phyloP scores from a whole-genome alignment of 2,888 invertebrate genomes.

The Unio delphinus region DNA sequence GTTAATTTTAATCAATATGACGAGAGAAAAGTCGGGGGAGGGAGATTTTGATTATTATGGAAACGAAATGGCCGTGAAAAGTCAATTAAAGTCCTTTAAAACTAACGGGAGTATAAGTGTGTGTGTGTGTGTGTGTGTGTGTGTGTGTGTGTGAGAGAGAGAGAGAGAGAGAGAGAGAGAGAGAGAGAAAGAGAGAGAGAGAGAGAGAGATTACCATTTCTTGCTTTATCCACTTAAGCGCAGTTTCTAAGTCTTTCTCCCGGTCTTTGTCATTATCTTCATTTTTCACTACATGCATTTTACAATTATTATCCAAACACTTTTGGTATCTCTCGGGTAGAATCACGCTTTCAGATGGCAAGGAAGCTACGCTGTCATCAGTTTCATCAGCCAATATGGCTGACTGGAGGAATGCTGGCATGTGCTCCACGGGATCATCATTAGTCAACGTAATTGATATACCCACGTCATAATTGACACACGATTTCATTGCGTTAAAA shows the following conservation, averaged over 20 bases:
- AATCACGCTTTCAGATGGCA: neutral
- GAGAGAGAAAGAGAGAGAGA: too few relatives aligned
- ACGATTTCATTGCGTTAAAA: slow-evolving; percentile 18
- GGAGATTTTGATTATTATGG: too few relatives aligned
- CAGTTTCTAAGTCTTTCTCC: slow-evolving; percentile 51
- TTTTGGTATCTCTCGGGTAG: neutral
- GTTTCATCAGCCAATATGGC: slow-evolving; percentile 18
- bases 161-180: too few relatives aligned
- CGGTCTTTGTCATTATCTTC: slow-evolving; percentile 28
- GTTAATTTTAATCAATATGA: neutral
- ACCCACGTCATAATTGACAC: slow-evolving; percentile 36
- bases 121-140: neutral
- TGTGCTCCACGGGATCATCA: slow-evolving; percentile 23
- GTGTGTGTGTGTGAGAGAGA: neutral
- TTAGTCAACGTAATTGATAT: slow-evolving; percentile 35
- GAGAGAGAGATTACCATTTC: slow-evolving; percentile 48
- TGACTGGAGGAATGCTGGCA: slow-evolving; percentile 35
- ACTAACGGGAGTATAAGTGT: too few relatives aligned
- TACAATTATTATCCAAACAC: neutral
- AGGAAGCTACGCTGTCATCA: slow-evolving; percentile 1
- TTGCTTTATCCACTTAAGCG: slow-evolving; percentile 60
- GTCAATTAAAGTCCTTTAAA: too few relatives aligned
- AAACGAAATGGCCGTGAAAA: too few relatives aligned
- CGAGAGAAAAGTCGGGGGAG: too few relatives aligned
- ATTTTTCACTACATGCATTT: neutral